Evolutionary conservation across 2,888 invertebrate species (phyloP).

Genomic region (Leptura quadrifasciata): DNA sequence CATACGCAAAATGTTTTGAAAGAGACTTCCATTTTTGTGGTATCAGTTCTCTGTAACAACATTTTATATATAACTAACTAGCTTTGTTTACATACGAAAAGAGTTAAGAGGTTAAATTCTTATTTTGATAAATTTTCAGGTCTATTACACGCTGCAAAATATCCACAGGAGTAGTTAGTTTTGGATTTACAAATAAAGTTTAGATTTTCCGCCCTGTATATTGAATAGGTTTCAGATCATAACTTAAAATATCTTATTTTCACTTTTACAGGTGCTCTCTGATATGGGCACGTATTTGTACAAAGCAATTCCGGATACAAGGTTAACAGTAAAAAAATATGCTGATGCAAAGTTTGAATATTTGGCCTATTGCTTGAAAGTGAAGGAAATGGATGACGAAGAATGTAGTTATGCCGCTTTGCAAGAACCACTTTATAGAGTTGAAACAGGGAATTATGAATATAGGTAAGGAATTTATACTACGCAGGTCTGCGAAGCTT

Average conservation of each 20-base stretch:
- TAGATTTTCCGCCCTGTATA: too few species aligned
- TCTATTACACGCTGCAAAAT: too few species aligned
- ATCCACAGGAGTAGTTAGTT: too few species aligned
- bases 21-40: too few species aligned
- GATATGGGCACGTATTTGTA: constrained; percentile 97
- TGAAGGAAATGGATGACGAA: constrained; percentile 99
- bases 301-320: constrained; percentile 99
- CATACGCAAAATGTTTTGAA: too few species aligned
- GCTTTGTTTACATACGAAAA: too few species aligned
- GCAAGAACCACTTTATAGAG: constrained; percentile 97
- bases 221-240: neutral
- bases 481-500: too few species aligned
- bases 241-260: neutral
- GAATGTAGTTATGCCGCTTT: constrained; percentile 94
- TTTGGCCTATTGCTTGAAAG: constrained; percentile 98
- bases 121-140: too few species aligned
- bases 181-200: too few species aligned
- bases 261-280: constrained; percentile 82
- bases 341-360: constrained; percentile 99
- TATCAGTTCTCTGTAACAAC: too few species aligned
- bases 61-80: too few species aligned
- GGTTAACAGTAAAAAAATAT: constrained; percentile 97
- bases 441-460: constrained; percentile 99
- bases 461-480: constrained; percentile 83
- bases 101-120: too few species aligned